Percentiles rank a stretch among this genome's conserved stretches.
Conservation (phyloP, 2,113 vertebrate genomes). For the Bungarus multicinctus region DNA sequence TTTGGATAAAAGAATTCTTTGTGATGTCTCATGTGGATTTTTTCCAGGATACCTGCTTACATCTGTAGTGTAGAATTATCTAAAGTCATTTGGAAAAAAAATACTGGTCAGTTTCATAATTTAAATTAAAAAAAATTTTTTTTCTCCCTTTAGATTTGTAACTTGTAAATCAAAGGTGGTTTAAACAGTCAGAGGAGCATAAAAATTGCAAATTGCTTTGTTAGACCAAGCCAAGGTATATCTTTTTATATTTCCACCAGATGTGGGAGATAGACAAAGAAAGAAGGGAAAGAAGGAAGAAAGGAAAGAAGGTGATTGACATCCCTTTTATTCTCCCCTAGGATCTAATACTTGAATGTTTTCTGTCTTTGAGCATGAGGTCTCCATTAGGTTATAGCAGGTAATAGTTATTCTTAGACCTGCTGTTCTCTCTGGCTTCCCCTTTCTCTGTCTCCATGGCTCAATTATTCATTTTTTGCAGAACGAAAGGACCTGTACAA, state of each 20-base stretch:
- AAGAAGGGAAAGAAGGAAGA: not conserved
- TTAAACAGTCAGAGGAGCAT: not conserved
- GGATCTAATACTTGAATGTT: not conserved
- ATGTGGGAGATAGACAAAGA: not conserved
- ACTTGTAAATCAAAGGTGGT: not conserved
- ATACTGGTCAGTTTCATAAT: not conserved
- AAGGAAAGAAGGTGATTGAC: not conserved
- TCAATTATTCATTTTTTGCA: not conserved
- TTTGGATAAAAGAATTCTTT: not conserved
- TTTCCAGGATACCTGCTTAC: not conserved
- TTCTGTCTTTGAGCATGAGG: not conserved
- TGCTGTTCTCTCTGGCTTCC: not conserved
- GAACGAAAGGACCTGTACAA: not conserved
- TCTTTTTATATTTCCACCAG: not conserved
- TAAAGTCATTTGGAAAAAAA: not conserved
- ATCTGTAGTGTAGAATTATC: not conserved
- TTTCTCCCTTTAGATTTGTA: not conserved
- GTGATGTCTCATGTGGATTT: not conserved
- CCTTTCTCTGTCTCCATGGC: not conserved
- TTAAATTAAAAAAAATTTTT: not conserved
- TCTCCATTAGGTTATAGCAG: not conserved
- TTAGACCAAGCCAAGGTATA: not conserved
- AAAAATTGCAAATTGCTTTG: not conserved
- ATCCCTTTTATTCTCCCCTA: not conserved
- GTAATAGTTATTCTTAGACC: not conserved